phyloP scores from a whole-genome alignment of 1,140 invertebrate genomes.

The Calliphora vicina region DNA sequence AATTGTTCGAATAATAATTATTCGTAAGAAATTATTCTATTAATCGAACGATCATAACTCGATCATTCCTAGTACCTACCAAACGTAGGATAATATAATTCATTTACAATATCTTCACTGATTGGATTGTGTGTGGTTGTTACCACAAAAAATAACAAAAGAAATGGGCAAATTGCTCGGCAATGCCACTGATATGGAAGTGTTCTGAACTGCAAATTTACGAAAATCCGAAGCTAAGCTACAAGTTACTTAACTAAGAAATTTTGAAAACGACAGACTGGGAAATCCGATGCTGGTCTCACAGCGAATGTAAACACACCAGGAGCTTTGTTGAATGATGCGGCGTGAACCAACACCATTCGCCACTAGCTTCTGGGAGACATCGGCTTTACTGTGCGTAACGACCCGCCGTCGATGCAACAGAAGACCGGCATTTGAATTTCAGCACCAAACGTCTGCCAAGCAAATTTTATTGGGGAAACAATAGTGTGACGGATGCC shows the following conservation, averaged over 20 bases:
- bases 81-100: no score
- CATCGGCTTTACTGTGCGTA: conserved; percentile 57
- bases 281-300: conserved; percentile 61
- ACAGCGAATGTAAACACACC: conserved; percentile 50
- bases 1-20: no score
- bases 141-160: conserved; percentile 43
- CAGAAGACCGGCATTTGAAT: conserved; percentile 58
- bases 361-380: conserved; percentile 35
- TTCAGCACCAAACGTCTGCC: conserved; percentile 45
- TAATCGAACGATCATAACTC: no score
- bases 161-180: conserved; percentile 64
- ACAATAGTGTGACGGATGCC: conserved; percentile 62
- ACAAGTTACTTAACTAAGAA: conserved; percentile 64
- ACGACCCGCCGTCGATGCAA: conserved; percentile 55
- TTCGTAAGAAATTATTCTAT: no score
- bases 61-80: no score
- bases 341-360: conserved; percentile 33
- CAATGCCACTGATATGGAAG: conserved; percentile 63
- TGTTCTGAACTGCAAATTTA: conserved; percentile 64
- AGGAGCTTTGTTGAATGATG: conserved; percentile 37
- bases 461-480: conserved; percentile 55
- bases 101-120: no score
- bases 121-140: background rate
- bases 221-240: conserved; percentile 64
- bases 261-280: conserved; percentile 63